Evolutionary conservation across 2,113 vertebrate genomes (phyloP), one percentile per base, ranked within the genome.

Genomic region (Clarias magur): DNA sequence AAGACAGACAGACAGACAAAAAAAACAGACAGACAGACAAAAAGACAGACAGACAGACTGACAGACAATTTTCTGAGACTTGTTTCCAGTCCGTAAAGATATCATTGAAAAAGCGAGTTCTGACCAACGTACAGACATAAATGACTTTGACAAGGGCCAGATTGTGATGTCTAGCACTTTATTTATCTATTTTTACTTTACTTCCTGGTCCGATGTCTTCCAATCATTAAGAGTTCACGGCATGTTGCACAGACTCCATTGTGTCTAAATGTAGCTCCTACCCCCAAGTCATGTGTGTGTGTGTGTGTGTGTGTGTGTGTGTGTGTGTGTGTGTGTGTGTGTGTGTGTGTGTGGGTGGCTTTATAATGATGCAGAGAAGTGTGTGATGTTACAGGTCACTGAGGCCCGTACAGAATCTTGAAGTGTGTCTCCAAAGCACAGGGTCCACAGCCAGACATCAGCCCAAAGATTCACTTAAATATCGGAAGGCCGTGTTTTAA

Each of bases 401-500:
- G 63, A 91, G 84, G 38, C 80, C 60, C 17, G 78, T 30, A 76
- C 83, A 89, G 83, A 83, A 88, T 86, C 80, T 13, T 67, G 65
- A 60, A 87, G 86, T 83, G 86, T 83, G 85, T 16, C 63, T 70
- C 65, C 80, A 75, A 85, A 82, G 84, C 88, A 85, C 21, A 65
- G 53, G n/a, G 84, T 34, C 81, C 68, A 76, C 34, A 78, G 79
- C 84, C 84, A 70, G 82, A 10, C 15, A 76, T 78, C 60, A 65
- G 78, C 30, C 30, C 63, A 54, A 59, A 75, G 25, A 62, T 62
- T 13, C 13, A 0, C 78, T 34, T 57, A 76, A 81, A 65, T 13
- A 17, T 23, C 27, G 59, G 72, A 85, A 75, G 38, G 59, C 10
- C 4, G 53, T 68, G 6, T 73, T 85, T 76, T 85, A 68, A 70